A percentile compares a stretch with the other conserved stretches of the same genome.
These are phyloP conservation scores for Phaonia tiefii DNA, from an alignment of 2,888 invertebrate genomes.

Conservation along the genomic window DNA sequence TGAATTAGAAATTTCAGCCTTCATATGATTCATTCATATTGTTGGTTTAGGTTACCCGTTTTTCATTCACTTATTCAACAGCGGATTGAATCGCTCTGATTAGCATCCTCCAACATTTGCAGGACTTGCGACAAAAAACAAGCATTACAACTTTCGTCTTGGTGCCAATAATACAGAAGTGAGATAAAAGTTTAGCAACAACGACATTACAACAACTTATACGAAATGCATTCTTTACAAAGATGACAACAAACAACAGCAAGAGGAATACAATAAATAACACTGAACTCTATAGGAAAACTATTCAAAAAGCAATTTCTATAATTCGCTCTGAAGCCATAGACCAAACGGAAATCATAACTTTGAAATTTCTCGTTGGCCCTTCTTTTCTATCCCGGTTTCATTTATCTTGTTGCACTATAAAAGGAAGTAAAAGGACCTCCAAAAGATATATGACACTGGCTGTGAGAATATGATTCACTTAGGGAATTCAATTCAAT, in stretches of 20 bases:
- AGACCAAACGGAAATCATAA: background rate
- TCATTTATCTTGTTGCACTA: background rate
- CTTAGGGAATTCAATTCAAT: slow-evolving; percentile 57
- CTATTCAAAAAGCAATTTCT: slow-evolving; percentile 53
- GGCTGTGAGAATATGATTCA: slow-evolving; percentile 57
- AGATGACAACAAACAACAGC: slow-evolving; percentile 26
- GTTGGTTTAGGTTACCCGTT: no score
- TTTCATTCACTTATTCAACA: no score
- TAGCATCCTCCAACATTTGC: slow-evolving; percentile 70
- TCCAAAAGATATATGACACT: slow-evolving; percentile 42
- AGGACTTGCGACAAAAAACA: slow-evolving; percentile 49
- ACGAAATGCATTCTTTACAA: slow-evolving; percentile 41
- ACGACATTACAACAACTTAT: slow-evolving; percentile 28
- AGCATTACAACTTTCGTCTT: slow-evolving; percentile 61
- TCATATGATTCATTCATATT: no score
- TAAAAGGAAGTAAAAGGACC: slow-evolving; percentile 24
- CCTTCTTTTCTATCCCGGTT: background rate
- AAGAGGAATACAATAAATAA: slow-evolving; percentile 31
- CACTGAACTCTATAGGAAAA: slow-evolving; percentile 43
- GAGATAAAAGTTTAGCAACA: slow-evolving; percentile 70
- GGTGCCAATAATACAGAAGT: slow-evolving; percentile 68
- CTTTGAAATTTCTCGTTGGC: background rate
- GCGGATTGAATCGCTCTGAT: slow-evolving; percentile 43
- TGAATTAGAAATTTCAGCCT: no score
- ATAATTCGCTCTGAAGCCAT: slow-evolving; percentile 24